These are phyloP conservation scores for Metacarcinus magister DNA, from an alignment of 2,888 invertebrate genomes.

Conservation along the genomic window DNA sequence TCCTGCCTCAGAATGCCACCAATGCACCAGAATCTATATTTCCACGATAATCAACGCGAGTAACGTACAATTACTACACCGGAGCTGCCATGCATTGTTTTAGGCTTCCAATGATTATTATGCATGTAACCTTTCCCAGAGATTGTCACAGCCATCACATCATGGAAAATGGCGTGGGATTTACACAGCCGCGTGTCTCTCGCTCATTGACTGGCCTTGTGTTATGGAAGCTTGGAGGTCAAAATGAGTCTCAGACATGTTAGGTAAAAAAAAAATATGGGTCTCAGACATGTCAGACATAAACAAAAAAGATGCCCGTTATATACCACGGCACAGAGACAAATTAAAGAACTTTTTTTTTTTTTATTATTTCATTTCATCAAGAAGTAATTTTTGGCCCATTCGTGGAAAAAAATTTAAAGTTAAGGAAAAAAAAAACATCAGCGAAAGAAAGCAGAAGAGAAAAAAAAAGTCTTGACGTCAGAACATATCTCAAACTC, in stretches of 20 bases:
- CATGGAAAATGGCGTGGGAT: background rate
- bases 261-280: too few species aligned
- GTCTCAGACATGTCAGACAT: too few species aligned
- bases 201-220: background rate
- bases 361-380: too few species aligned
- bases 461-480: background rate
- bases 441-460: background rate
- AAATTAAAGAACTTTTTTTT: too few species aligned
- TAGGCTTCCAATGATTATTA: background rate
- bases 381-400: too few species aligned
- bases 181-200: slow-evolving; percentile 2
- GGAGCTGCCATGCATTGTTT: background rate
- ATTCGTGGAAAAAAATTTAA: too few species aligned
- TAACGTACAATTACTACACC: background rate
- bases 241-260: background rate
- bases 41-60: background rate
- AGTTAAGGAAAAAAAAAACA: background rate
- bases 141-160: background rate
- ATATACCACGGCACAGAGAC: too few species aligned
- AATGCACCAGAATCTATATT: background rate
- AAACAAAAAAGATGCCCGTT: too few species aligned
- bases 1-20: background rate
- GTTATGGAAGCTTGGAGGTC: background rate
- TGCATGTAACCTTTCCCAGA: background rate
- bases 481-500: background rate